Evolutionary conservation across 2,888 invertebrate species (phyloP).

Genomic region (Cephus nigrinus): DNA sequence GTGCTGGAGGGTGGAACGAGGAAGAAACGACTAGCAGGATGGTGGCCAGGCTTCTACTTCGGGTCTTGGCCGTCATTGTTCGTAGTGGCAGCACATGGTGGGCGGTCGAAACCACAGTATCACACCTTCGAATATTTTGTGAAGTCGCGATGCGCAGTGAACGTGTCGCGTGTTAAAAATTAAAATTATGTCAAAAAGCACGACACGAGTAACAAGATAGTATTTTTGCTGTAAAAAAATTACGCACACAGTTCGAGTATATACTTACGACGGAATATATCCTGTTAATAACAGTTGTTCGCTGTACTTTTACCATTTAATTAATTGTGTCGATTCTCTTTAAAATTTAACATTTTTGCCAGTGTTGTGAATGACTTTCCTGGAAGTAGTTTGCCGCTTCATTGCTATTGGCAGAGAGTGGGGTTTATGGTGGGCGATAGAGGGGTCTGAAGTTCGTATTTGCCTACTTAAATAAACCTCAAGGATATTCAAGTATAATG

Average conservation of each 20-base stretch:
- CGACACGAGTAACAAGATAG: not conserved
- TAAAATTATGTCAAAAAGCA: not conserved
- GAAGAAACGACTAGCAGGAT: not conserved
- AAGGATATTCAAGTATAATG: not conserved
- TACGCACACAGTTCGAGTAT: too few relatives aligned
- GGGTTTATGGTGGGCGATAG: not conserved
- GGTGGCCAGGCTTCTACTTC: slow-evolving; percentile 27
- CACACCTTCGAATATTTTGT: not conserved
- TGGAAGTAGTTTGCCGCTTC: not conserved
- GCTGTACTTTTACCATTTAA: not conserved
- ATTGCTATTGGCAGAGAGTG: not conserved
- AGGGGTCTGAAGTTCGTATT: not conserved
- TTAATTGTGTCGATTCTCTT: too few relatives aligned
- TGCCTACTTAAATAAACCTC: not conserved
- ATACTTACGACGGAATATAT: not conserved
- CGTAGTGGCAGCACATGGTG: slow-evolving; percentile 44
- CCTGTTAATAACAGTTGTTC: not conserved
- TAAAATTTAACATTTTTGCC: too few relatives aligned
- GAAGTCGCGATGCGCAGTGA: not conserved
- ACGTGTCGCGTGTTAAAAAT: not conserved
- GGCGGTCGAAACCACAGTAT: not conserved
- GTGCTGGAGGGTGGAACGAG: not conserved
- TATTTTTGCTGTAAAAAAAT: too few relatives aligned
- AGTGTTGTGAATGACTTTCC: not conserved
- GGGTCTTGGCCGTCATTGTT: slow-evolving; percentile 43